Evolutionary conservation across 2,113 vertebrate species (phyloP).

Genomic region (Tapirus terrestris): DNA sequence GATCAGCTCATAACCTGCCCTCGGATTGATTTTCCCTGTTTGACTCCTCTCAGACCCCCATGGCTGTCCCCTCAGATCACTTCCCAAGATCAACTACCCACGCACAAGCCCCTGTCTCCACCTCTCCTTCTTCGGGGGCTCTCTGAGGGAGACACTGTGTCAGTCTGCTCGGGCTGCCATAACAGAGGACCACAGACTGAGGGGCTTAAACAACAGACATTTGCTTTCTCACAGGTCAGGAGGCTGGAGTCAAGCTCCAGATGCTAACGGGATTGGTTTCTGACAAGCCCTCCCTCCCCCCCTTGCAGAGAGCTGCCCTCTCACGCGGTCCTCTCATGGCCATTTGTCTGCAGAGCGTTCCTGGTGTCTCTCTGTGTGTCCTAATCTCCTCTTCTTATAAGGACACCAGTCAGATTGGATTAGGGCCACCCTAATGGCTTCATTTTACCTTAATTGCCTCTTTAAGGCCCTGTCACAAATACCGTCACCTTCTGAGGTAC

Average conservation of each 20-base stretch:
- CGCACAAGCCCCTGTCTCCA: not conserved
- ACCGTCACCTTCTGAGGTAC: not conserved
- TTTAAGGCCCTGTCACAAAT: not conserved
- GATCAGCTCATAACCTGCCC: constrained; percentile 77
- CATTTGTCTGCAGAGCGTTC: not conserved
- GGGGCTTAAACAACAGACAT: not conserved
- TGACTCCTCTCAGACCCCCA: not conserved
- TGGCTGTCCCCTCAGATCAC: not conserved
- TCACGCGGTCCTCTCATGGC: not conserved
- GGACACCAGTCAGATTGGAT: not conserved
- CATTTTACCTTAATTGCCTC: not conserved
- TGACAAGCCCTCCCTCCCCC: not conserved
- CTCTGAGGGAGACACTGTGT: not conserved
- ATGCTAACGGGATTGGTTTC: not conserved
- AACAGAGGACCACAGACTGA: not conserved
- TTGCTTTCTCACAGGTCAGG: not conserved
- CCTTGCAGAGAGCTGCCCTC: not conserved
- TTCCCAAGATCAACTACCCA: not conserved
- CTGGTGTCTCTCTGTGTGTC: not conserved
- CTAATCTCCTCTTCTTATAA: not conserved
- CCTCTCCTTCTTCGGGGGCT: not conserved
- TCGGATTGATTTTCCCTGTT: constrained; percentile 66
- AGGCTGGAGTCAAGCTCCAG: not conserved
- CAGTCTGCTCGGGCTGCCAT: not conserved
- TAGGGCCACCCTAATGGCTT: not conserved